These are phyloP conservation scores for Toxotes lorentzi DNA, from an alignment of 2,797 vertebrate species.

Conservation along the genomic window DNA sequence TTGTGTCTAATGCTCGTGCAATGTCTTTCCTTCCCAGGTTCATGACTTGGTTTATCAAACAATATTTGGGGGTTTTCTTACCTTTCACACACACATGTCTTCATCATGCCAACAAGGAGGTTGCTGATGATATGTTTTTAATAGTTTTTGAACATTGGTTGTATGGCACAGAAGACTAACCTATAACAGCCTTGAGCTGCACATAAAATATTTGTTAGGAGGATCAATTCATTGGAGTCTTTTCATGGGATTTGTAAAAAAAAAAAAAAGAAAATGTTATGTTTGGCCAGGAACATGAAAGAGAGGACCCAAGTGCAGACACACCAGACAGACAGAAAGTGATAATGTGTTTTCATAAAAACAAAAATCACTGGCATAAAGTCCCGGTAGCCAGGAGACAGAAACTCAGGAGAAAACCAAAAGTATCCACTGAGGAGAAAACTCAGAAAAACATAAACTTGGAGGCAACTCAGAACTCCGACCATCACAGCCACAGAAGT, in stretches of 20 bases:
- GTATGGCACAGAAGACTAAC: background rate
- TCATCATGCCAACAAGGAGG: background rate
- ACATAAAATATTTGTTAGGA: background rate
- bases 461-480: too few species aligned
- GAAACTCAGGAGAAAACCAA: too few species aligned
- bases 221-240: background rate
- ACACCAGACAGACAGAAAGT: too few species aligned
- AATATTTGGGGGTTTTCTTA: background rate
- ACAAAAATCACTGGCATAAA: too few species aligned
- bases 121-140: background rate
- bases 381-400: too few species aligned
- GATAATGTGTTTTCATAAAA: too few species aligned
- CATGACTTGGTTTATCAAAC: constrained; percentile 15
- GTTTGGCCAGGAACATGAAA: too few species aligned
- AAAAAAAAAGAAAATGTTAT: too few species aligned
- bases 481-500: too few species aligned
- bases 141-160: background rate
- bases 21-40: constrained; percentile 11
- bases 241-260: background rate
- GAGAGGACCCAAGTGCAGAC: too few species aligned
- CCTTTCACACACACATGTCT: background rate
- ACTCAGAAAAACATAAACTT: too few species aligned
- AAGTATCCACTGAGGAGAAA: too few species aligned
- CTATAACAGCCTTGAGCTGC: background rate
- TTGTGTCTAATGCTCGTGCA: constrained; percentile 17